Evolutionary conservation across 2,888 invertebrate species (phyloP), one percentile per base, ranked within the genome.

Genomic region (Microdon myrmicae): DNA sequence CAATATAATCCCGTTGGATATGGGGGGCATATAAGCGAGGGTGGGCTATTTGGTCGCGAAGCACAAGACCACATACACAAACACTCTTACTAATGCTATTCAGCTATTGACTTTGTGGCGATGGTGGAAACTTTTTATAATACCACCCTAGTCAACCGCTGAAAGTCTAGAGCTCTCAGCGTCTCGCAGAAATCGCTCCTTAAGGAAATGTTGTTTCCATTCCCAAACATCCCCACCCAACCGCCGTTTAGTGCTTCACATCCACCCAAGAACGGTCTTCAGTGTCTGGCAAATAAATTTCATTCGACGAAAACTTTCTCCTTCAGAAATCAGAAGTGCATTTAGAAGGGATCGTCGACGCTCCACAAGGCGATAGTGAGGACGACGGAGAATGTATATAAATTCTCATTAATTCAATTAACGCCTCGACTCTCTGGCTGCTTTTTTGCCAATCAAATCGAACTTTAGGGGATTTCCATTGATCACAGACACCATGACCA

Each of bases 361-460:
- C 8, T 38, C 9, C 3, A 43, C 16, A n/a, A 29, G 39, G 35
- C 31, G 25, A 35, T 22, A 22, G 54, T 37, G 20, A 45, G 35
- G 28, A 47, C 35, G 51, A 37, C 23, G 7, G 28, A 38, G 43
- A 47, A 43, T 47, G 64, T 64, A 44, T 64, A 64, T 64, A 64
- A 64, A 64, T 64, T 64, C 53, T 64, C 64, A 64, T 64, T 64
- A 64, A 64, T 64, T 64, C 64, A 64, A 64, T 64, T 64, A 64
- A 64, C 64, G 41, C 56, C 51, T n/a, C 43, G 26, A 26, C 35
- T 39, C 43, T 41, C 35, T 28, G 39, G 19, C 14, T 26, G 20
- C 16, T 26, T 13, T 8, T 22, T 29, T 7, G 29, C 28, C 16
- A 23, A 32, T 55, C 23, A 41, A 64, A 64, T 64, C 28, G 64